Conservation (phyloP, 2,888 invertebrate species). For the Leptothorax acervorum region DNA sequence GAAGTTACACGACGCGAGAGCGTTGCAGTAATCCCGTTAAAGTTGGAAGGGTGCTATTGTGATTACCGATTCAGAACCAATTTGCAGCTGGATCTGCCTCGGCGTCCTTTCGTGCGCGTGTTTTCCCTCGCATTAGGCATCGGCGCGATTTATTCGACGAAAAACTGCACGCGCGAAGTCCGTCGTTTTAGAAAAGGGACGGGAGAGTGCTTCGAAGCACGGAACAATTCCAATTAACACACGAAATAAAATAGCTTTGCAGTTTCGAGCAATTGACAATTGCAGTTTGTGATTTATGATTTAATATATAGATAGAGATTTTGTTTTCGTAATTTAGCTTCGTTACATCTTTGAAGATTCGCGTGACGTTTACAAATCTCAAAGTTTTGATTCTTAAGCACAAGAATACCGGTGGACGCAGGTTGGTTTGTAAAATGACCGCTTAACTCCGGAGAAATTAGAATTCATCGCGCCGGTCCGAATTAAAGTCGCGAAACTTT, state of each 20-base stretch:
- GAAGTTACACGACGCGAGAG: conserved; percentile 15
- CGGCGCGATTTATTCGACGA: background rate
- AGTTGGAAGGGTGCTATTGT: conserved; percentile 34
- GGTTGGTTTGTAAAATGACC: conserved; percentile 48
- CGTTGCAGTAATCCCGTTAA: conserved; percentile 41
- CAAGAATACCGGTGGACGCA: background rate
- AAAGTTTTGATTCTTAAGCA: background rate
- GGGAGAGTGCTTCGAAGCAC: background rate
- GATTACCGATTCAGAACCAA: conserved; percentile 33
- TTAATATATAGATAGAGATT: background rate
- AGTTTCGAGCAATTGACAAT: background rate
- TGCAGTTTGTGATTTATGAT: background rate
- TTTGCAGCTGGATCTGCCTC: conserved; percentile 26
- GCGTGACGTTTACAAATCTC: background rate
- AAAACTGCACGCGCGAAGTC: background rate
- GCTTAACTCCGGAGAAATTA: conserved; percentile 73
- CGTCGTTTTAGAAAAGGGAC: background rate
- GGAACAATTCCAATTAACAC: background rate
- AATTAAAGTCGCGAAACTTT: conserved; percentile 78
- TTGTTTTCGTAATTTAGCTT: background rate
- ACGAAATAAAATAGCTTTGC: background rate
- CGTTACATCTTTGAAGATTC: background rate
- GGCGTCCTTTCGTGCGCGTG: background rate
- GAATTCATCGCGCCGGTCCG: conserved; percentile 74
- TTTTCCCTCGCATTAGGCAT: conserved; percentile 33